Evolutionary conservation across 2,888 invertebrate species (phyloP).

Genomic region (Trichopria drosophilae): DNA sequence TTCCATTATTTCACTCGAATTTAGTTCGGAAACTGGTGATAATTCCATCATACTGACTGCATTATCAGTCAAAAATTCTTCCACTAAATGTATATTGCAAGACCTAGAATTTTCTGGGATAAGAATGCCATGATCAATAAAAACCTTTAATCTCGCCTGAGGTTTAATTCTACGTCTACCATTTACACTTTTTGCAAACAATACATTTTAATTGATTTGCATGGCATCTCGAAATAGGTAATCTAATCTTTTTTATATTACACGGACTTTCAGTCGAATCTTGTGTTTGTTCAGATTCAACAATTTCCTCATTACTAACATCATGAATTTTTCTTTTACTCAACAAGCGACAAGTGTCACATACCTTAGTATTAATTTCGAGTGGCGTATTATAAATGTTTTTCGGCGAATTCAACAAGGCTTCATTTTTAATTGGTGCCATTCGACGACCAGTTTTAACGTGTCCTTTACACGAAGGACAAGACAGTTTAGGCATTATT

Average conservation of each 20-base stretch:
- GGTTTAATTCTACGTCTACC: constrained; percentile 1
- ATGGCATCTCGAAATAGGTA: neutral
- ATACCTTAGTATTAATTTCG: neutral
- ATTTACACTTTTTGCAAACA: constrained; percentile 4
- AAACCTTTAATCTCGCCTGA: constrained; percentile 2
- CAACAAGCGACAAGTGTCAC: constrained; percentile 1
- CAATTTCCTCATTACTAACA: neutral
- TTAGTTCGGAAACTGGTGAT: neutral
- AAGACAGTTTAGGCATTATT: neutral
- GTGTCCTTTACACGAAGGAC: constrained; percentile 1
- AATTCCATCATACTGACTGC: constrained; percentile 3
- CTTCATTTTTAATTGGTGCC: neutral
- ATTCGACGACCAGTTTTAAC: neutral
- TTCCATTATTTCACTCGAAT: neutral
- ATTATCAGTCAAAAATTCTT: neutral
- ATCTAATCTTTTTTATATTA: constrained; percentile 1
- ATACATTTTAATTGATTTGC: neutral
- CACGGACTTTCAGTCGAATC: neutral
- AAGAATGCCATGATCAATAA: constrained; percentile 2
- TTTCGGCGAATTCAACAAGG: neutral
- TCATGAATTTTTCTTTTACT: neutral
- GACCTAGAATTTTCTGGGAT: neutral
- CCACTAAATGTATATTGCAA: constrained; percentile 1
- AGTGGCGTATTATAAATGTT: neutral
- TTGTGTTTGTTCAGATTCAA: neutral